phyloP scores from a whole-genome alignment of 2,113 vertebrate species.

The Meleagris gallopavo region DNA sequence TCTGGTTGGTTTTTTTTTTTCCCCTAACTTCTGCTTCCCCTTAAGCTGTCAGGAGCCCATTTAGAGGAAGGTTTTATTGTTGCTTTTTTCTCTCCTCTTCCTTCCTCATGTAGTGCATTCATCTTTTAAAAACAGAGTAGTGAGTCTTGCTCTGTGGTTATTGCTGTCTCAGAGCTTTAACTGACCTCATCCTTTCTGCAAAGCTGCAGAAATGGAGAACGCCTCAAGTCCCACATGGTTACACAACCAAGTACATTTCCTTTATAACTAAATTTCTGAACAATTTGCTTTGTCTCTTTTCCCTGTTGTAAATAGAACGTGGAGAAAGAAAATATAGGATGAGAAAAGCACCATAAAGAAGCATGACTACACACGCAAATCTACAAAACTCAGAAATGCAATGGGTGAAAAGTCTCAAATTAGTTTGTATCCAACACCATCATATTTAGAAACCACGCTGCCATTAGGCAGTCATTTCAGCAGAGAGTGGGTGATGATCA shows the following conservation, averaged over 20 bases:
- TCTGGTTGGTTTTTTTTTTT: background rate
- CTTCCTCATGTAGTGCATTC: background rate
- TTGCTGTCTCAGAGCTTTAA: background rate
- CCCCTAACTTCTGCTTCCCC: background rate
- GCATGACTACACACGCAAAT: background rate
- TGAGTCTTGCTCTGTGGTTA: background rate
- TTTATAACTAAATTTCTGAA: background rate
- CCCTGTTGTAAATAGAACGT: background rate
- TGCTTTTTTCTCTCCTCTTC: background rate
- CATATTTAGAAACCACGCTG: background rate
- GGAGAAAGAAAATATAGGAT: background rate
- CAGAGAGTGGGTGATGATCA: background rate
- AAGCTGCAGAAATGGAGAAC: background rate
- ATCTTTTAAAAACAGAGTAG: background rate
- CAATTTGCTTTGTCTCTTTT: background rate
- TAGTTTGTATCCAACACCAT: background rate
- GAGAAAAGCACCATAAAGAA: background rate
- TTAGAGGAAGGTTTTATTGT: background rate
- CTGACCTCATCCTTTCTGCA: background rate
- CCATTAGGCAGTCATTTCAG: background rate
- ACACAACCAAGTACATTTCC: background rate
- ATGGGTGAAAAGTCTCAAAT: background rate
- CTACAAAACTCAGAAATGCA: background rate
- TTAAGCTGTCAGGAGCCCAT: background rate
- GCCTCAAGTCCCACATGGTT: background rate